These are phyloP conservation scores for Nautilus pompilius DNA, from an alignment of 1,140 invertebrate species.

Conservation along the genomic window DNA sequence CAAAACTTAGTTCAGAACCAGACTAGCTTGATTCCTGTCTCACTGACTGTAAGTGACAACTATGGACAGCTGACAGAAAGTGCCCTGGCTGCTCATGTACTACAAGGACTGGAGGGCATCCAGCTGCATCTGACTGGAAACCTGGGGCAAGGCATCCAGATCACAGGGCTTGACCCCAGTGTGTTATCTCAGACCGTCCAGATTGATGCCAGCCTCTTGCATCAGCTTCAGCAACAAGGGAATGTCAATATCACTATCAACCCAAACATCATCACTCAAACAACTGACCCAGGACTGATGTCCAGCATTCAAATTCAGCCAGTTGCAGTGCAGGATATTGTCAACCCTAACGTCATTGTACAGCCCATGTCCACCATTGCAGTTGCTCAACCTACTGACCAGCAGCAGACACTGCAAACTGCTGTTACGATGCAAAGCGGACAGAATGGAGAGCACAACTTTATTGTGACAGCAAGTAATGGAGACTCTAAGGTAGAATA, in stretches of 20 bases:
- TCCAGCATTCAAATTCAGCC: slow-evolving; percentile 19
- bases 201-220: slow-evolving; percentile 56
- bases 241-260: slow-evolving; percentile 55
- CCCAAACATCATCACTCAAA: slow-evolving; percentile 23
- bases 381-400: slow-evolving; percentile 17
- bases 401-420: slow-evolving; percentile 4
- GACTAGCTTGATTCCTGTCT: slow-evolving; percentile 40
- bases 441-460: slow-evolving; percentile 9
- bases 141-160: slow-evolving; percentile 50
- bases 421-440: slow-evolving; percentile 1
- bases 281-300: neutral
- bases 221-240: slow-evolving; percentile 55
- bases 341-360: slow-evolving; percentile 45
- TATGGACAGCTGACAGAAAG: slow-evolving; percentile 24
- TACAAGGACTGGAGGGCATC: slow-evolving; percentile 44
- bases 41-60: slow-evolving; percentile 34
- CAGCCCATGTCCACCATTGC: slow-evolving; percentile 33
- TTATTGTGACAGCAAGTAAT: slow-evolving; percentile 25
- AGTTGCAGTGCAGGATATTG: slow-evolving; percentile 21
- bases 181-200: slow-evolving; percentile 54
- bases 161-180: slow-evolving; percentile 53
- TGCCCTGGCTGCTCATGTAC: slow-evolving; percentile 29
- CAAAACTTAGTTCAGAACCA: slow-evolving; percentile 32
- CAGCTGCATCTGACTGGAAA: slow-evolving; percentile 52
- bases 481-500: slow-evolving; percentile 23